A percentile compares a stretch with the other conserved stretches of the same genome.
Evolutionary conservation across 2,113 vertebrate species (phyloP).

Genomic region (Parus major): DNA sequence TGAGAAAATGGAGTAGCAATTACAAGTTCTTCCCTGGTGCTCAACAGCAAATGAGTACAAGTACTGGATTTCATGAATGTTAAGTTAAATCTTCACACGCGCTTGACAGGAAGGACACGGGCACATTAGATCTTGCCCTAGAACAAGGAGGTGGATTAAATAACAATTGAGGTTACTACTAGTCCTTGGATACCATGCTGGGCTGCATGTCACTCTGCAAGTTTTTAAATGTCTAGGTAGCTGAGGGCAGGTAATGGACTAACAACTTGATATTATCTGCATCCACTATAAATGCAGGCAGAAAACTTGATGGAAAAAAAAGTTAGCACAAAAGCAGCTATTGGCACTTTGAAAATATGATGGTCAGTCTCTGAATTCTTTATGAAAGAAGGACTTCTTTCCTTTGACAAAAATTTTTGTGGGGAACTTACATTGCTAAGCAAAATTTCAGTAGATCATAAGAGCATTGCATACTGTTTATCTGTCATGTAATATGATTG

Average conservation of each 20-base stretch:
- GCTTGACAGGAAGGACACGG: neutral
- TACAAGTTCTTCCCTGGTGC: neutral
- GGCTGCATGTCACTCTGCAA: neutral
- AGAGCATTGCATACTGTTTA: neutral
- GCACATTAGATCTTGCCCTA: neutral
- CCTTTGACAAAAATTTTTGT: neutral
- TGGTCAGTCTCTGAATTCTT: neutral
- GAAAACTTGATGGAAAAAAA: neutral
- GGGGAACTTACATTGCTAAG: neutral
- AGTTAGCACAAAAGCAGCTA: neutral
- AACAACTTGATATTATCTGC: neutral
- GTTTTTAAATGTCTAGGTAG: neutral
- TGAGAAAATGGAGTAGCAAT: constrained; percentile 9
- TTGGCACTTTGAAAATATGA: neutral
- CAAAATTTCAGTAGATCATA: neutral
- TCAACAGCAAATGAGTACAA: neutral
- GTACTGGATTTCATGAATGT: neutral
- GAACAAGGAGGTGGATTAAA: neutral
- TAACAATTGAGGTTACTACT: neutral
- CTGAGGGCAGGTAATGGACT: neutral
- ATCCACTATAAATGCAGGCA: neutral
- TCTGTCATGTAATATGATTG: neutral
- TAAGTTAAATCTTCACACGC: neutral
- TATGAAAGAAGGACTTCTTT: neutral
- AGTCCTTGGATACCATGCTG: neutral